phyloP scores from a whole-genome alignment of 2,888 invertebrate genomes.

The Campaea margaritaria region DNA sequence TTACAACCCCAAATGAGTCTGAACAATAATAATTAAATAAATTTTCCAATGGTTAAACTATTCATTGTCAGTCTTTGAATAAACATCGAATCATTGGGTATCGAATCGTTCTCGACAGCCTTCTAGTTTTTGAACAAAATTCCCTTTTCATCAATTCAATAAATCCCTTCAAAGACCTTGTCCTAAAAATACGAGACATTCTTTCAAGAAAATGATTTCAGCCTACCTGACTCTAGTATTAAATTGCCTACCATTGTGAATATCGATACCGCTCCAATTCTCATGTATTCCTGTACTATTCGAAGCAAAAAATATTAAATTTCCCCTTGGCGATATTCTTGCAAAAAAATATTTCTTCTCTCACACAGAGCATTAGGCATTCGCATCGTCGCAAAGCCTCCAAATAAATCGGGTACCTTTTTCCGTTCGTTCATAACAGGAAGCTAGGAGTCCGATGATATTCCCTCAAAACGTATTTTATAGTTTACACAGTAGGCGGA shows the following conservation, averaged over 20 bases:
- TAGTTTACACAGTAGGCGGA: slow-evolving; percentile 8
- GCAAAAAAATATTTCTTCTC: slow-evolving; percentile 25
- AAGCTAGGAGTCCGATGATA: slow-evolving; percentile 35
- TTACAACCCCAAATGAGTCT: too few relatives aligned
- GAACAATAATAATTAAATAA: too few relatives aligned
- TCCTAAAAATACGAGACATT: background rate
- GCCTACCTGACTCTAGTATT: background rate
- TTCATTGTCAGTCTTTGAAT: too few relatives aligned
- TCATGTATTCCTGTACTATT: slow-evolving; percentile 8
- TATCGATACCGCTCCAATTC: slow-evolving; percentile 8
- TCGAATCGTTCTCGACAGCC: too few relatives aligned
- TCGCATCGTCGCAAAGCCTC: slow-evolving; percentile 34
- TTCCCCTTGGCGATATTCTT: slow-evolving; percentile 11
- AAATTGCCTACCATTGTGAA: slow-evolving; percentile 6
- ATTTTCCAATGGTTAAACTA: too few relatives aligned
- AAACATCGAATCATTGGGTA: too few relatives aligned
- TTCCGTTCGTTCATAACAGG: slow-evolving; percentile 35
- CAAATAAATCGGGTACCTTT: slow-evolving; percentile 40
- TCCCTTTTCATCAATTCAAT: too few relatives aligned
- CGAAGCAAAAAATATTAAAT: slow-evolving; percentile 25
- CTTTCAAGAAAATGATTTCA: background rate
- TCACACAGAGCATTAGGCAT: slow-evolving; percentile 31
- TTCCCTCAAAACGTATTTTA: slow-evolving; percentile 26
- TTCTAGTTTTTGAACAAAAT: too few relatives aligned
- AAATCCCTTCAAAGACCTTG: too few relatives aligned